phyloP scores from a whole-genome alignment of 2,888 invertebrate genomes.

The Vesta saturnalis region DNA sequence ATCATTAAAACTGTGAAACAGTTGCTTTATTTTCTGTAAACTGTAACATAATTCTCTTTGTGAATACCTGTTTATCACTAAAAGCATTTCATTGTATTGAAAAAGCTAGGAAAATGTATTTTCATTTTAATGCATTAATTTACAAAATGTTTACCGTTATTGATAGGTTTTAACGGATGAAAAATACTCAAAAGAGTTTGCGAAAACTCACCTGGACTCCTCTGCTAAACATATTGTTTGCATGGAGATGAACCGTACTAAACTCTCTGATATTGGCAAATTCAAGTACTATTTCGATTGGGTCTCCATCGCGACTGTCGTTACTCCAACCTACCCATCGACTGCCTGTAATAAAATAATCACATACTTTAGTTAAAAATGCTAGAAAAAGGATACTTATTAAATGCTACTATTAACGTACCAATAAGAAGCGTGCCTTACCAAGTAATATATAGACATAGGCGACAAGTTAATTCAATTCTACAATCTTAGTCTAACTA shows the following conservation, averaged over 20 bases:
- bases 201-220: conserved; percentile 74
- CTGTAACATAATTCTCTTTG: conserved; percentile 21
- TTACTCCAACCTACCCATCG: conserved; percentile 92
- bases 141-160: too few relatives aligned
- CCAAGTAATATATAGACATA: too few relatives aligned
- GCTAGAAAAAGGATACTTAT: too few relatives aligned
- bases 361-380: too few relatives aligned
- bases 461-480: too few relatives aligned
- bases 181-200: too few relatives aligned
- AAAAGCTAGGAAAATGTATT: background rate
- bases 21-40: conserved; percentile 17
- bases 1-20: conserved; percentile 23
- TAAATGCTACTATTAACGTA: too few relatives aligned
- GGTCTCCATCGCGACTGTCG: conserved; percentile 66
- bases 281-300: conserved; percentile 81
- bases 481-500: too few relatives aligned
- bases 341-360: conserved; percentile 69
- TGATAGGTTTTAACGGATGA: background rate
- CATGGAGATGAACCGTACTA: conserved; percentile 75
- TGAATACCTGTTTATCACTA: background rate
- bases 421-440: too few relatives aligned
- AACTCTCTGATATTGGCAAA: conserved; percentile 83
- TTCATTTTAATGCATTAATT: background rate
- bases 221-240: conserved; percentile 83
- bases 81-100: background rate